phyloP scores from a whole-genome alignment of 2,113 vertebrate species.

The Nicator chloris region DNA sequence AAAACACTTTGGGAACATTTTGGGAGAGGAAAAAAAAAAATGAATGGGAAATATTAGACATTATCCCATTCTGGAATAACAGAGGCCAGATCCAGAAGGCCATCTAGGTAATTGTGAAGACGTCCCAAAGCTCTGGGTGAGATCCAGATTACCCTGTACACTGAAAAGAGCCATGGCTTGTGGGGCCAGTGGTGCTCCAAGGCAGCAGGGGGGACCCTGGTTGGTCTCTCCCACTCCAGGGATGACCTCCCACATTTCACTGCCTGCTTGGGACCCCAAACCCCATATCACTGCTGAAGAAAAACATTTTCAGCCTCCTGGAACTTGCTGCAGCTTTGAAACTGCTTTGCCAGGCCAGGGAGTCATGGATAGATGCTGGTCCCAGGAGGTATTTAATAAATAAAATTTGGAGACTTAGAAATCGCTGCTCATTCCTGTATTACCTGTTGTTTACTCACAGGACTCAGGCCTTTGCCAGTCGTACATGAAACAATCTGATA shows the following conservation, averaged over 20 bases:
- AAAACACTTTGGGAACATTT: background rate
- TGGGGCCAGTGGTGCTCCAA: background rate
- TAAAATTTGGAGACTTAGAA: background rate
- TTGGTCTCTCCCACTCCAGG: background rate
- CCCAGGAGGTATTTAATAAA: background rate
- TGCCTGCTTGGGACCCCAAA: background rate
- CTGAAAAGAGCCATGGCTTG: fast-evolving
- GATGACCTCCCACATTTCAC: fast-evolving
- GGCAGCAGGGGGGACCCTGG: background rate
- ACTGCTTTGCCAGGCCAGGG: background rate
- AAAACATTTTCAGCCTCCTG: background rate
- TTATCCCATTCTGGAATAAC: background rate
- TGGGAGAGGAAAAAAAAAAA: background rate
- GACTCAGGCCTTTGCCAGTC: background rate
- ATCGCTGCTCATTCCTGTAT: background rate
- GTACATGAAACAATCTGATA: background rate
- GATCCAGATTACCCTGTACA: background rate
- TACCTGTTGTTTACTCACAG: background rate
- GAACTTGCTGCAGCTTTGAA: background rate
- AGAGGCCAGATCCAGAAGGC: background rate
- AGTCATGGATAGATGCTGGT: background rate
- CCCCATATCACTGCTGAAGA: background rate
- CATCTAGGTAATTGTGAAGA: no score
- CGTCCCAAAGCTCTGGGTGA: background rate
- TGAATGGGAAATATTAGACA: background rate